Evolutionary conservation across 1,140 invertebrate genomes (phyloP).

Genomic region (Drosophila lacertosa): DNA sequence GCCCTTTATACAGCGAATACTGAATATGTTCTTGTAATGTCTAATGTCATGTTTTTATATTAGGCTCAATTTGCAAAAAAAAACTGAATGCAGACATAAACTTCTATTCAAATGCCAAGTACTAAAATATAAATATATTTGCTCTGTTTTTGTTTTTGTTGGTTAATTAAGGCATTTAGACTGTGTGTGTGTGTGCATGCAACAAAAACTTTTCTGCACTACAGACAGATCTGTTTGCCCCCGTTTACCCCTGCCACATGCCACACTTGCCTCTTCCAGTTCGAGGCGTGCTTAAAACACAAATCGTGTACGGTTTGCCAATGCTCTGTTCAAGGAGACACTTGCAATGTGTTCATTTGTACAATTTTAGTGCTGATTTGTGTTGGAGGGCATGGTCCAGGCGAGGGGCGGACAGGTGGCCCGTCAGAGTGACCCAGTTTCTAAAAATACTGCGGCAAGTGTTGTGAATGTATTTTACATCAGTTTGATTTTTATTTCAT

Average conservation of each 20-base stretch:
- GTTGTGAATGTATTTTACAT: constrained; percentile 56
- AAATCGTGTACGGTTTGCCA: constrained; percentile 52
- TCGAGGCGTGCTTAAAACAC: constrained; percentile 50
- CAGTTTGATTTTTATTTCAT: constrained; percentile 48
- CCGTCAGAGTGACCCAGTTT: constrained; percentile 41
- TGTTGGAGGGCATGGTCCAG: background rate
- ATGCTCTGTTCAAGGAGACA: constrained; percentile 56
- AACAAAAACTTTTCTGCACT: constrained; percentile 32
- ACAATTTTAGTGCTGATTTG: constrained; percentile 51
- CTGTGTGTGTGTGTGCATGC: constrained; percentile 12
- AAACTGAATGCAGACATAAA: constrained; percentile 14
- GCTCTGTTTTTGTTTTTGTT: constrained; percentile 3
- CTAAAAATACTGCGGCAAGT: constrained; percentile 47
- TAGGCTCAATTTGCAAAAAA: constrained; percentile 35
- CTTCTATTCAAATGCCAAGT: constrained; percentile 14
- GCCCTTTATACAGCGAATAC: background rate
- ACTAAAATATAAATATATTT: constrained; percentile 6
- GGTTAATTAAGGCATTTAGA: constrained; percentile 47
- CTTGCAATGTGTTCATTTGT: constrained; percentile 61
- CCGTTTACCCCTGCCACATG: background rate
- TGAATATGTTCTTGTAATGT: constrained; percentile 1
- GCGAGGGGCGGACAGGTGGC: constrained; percentile 35
- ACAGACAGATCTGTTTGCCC: constrained; percentile 1
- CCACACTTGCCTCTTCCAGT: constrained; percentile 16
- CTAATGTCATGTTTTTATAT: constrained; percentile 12